Conservation (phyloP, 37 sponge, comb jelly and placozoan genomes). For the Ianthella basta region DNA sequence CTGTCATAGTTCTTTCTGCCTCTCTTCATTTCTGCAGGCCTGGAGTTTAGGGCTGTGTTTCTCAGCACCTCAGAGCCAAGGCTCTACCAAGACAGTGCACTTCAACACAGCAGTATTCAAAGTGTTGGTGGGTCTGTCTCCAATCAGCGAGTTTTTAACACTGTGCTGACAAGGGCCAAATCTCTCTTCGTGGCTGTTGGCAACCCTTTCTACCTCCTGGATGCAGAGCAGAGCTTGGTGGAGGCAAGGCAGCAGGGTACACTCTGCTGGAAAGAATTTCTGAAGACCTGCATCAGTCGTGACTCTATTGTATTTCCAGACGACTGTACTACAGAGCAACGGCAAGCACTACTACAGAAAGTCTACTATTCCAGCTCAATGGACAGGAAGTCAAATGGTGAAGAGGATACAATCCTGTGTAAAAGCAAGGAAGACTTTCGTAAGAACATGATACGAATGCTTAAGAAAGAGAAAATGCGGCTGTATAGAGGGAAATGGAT, state of each 20-base stretch:
- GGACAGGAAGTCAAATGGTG: not conserved
- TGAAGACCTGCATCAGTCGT: conserved; percentile 57
- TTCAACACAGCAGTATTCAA: not conserved
- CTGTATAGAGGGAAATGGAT: not conserved
- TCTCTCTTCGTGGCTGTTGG: conserved; percentile 70
- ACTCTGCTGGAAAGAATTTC: conserved; percentile 71
- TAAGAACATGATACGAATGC: not conserved
- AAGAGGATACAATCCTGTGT: not conserved
- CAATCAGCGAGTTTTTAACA: conserved; percentile 70
- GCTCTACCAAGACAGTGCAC: not conserved
- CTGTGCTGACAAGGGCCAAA: conserved; percentile 63
- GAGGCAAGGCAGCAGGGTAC: not conserved
- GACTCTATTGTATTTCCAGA: conserved; percentile 35
- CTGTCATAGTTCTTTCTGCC: no score
- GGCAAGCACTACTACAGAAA: not conserved
- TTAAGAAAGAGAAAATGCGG: not conserved
- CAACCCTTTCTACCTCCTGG: conserved; percentile 61
- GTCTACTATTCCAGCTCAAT: not conserved
- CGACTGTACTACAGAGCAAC: not conserved
- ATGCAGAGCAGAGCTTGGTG: conserved; percentile 39
- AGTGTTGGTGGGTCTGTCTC: conserved; percentile 49
- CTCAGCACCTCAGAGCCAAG: conserved; percentile 51
- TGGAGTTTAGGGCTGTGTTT: conserved; percentile 61
- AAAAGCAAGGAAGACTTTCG: conserved; percentile 2
- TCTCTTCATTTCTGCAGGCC: conserved; percentile 45